Percentiles rank a stretch among this genome's conserved stretches.
Evolutionary conservation across 2,797 vertebrate genomes (phyloP).

Genomic region (Mus spretus): DNA sequence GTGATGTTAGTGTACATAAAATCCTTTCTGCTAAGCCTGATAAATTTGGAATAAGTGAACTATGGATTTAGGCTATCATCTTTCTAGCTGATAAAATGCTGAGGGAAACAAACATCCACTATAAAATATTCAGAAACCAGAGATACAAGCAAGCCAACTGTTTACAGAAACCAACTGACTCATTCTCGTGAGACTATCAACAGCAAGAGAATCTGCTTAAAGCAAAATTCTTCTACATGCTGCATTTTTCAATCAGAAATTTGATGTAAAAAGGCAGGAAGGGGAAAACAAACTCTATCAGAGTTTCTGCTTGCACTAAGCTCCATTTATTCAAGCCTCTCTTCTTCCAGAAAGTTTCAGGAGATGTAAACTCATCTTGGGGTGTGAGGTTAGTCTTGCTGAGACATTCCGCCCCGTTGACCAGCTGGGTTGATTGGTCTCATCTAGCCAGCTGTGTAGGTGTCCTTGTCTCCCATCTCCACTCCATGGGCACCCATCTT

Average conservation of each 20-base stretch:
- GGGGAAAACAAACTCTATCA: conserved; percentile 30
- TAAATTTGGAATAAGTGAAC: conserved; percentile 70
- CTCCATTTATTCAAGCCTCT: conserved; percentile 39
- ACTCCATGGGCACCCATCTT: no score
- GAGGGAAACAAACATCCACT: conserved; percentile 59
- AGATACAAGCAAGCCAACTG: conserved; percentile 73
- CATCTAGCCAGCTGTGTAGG: neutral
- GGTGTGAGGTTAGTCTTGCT: neutral
- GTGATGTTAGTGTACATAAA: conserved; percentile 57
- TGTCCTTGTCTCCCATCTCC: neutral
- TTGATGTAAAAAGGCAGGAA: conserved; percentile 50
- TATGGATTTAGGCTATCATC: conserved; percentile 69
- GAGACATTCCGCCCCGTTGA: neutral
- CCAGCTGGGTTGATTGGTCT: neutral
- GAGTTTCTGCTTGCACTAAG: conserved; percentile 21
- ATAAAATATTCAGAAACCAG: conserved; percentile 63
- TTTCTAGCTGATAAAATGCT: conserved; percentile 72
- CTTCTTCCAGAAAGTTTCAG: conserved; percentile 13
- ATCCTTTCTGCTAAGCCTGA: conserved; percentile 48
- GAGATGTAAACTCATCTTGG: neutral
- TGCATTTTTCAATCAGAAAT: conserved; percentile 41
- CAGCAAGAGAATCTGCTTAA: conserved; percentile 48
- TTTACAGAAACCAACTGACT: conserved; percentile 61
- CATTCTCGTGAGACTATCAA: conserved; percentile 64
- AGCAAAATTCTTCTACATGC: conserved; percentile 37